Evolutionary conservation across 2,888 invertebrate genomes (phyloP).

Genomic region (Lissocephala sabroskyi): DNA sequence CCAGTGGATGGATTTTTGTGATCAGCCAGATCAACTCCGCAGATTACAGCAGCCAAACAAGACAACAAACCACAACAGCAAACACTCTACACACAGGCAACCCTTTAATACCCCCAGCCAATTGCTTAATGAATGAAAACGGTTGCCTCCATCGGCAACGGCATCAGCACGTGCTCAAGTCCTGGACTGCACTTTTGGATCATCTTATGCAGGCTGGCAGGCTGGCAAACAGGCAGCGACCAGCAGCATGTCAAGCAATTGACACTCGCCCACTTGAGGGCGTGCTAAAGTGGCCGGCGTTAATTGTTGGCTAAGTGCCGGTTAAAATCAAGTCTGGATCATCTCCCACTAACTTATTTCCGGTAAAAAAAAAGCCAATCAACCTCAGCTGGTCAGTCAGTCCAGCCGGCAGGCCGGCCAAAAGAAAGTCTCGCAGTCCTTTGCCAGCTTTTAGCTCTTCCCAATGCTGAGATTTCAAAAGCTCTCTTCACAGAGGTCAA

Average conservation of each 20-base stretch:
- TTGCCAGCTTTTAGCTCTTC: too few species aligned
- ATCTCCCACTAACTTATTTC: too few species aligned
- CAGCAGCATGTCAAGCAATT: constrained; percentile 25
- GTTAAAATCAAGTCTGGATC: too few species aligned
- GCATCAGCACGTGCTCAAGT: constrained; percentile 57
- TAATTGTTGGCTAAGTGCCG: constrained; percentile 28
- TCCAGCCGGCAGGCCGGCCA: too few species aligned
- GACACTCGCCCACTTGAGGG: constrained; percentile 20
- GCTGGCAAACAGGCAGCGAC: too few species aligned
- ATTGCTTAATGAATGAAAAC: constrained; percentile 61
- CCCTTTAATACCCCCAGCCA: constrained; percentile 18
- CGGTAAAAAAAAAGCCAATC: too few species aligned
- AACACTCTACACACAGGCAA: neutral
- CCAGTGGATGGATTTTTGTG: constrained; percentile 3
- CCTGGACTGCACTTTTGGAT: constrained; percentile 10
- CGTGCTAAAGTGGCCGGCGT: constrained; percentile 40
- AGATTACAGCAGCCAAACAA: neutral
- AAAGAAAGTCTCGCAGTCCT: too few species aligned
- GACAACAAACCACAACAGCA: neutral
- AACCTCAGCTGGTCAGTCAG: too few species aligned
- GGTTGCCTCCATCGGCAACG: constrained; percentile 2
- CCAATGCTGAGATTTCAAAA: too few species aligned
- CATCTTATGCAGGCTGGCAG: too few species aligned
- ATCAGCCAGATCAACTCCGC: constrained; percentile 1
- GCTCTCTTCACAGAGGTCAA: too few species aligned